Base-by-base conservation (phyloP, 1,140 invertebrate species). In the Caenorhabditis briggsae region DNA sequence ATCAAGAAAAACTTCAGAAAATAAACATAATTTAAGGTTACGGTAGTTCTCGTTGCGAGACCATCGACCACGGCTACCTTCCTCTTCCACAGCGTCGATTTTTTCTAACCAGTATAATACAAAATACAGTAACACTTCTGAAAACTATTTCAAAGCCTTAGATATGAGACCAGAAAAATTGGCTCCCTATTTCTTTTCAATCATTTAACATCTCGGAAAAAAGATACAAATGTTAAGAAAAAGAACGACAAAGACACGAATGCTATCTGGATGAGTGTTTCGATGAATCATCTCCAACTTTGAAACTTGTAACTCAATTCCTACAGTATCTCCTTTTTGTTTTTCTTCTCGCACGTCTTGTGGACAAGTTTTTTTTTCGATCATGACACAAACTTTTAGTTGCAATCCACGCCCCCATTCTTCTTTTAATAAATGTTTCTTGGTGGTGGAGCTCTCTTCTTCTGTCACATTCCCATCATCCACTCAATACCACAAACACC, bases 401-500 rank as follows among this genome's bases (percentile, higher is more conserved):
- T 46, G 43, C 2, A 64, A n/a, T 48, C 58, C 58, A 58, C 83
- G 56, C 83, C 83, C 55, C 33, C 23, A 48, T 14, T 41, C 9
- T 18, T 25, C 33, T 11, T 18, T 8, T 12, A 64, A 64, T 18
- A 64, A 64, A 46, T 11, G 3, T 25, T 43, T 46, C 41, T 70
- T 46, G n/a, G 46, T 25, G 33, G 33, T 33, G 33, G 33, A 33
- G 70, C 70, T 65, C 43, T 20, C 14, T 0, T 53, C 16, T 53
- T 78, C 25, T 50, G 56, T 61, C 55, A 61, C 83, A 84, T 84
- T 64, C 46, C 83, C 59, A 84, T 83, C 53, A 61, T 64, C 83
- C 83, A 64, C 59, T 50, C 58, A 61, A 59, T 84, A 83, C 55
- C 55, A 48, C 58, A 61, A 83, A 83, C 59, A 61, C 59, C 83